Conservation (phyloP, 2,888 invertebrate species). For the Anoplius nigerrimus region DNA sequence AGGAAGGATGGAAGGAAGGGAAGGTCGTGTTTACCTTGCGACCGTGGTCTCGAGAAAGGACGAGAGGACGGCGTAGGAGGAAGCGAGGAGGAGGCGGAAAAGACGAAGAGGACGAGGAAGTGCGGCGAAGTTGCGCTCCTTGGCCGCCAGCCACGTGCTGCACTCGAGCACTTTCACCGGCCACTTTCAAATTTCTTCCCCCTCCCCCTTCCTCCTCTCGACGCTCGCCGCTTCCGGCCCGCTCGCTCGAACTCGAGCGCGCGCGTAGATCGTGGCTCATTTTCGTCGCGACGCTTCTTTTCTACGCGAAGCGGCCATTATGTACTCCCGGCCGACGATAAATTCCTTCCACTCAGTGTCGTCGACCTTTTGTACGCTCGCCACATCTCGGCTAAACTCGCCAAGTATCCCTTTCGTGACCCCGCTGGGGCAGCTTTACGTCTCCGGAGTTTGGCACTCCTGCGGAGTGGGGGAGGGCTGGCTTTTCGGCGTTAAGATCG, state of each 20-base stretch:
- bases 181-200: constrained; percentile 71
- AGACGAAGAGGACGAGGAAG: constrained; percentile 30
- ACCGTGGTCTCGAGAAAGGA: constrained; percentile 7
- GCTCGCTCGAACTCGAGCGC: background rate
- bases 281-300: too few species aligned
- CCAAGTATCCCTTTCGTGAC: background rate
- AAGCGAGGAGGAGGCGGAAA: constrained; percentile 10
- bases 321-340: constrained; percentile 9
- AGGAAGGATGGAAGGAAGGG: constrained; percentile 10
- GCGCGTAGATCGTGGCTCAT: background rate
- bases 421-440: too few species aligned
- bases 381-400: constrained; percentile 22
- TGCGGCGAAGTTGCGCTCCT: constrained; percentile 34
- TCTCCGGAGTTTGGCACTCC: too few species aligned
- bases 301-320: too few species aligned
- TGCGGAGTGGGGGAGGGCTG: too few species aligned
- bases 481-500: background rate
- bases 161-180: constrained; percentile 66
- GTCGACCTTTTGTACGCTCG: constrained; percentile 30
- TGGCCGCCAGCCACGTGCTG: constrained; percentile 56
- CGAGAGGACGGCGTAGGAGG: constrained; percentile 15
- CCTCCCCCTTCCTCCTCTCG: constrained; percentile 1
- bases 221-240: background rate
- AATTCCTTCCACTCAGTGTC: constrained; percentile 21
- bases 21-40: constrained; percentile 4